Percentiles rank a stretch among this genome's conserved stretches.
Conservation (phyloP, 2,888 invertebrate genomes). For the Leucophenga montana region DNA sequence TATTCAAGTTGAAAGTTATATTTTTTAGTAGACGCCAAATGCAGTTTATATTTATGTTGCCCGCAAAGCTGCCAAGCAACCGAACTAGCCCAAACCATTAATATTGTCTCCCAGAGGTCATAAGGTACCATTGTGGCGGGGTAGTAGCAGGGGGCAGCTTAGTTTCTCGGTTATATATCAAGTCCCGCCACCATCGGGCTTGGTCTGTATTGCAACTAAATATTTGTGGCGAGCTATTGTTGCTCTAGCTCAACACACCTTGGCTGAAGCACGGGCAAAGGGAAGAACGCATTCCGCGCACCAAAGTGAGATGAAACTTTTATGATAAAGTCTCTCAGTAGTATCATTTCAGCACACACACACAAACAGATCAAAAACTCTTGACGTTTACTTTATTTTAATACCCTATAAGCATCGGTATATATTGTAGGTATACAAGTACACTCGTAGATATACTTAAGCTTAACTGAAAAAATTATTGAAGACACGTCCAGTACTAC, state of each 20-base stretch:
- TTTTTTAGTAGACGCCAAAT: constrained; percentile 10
- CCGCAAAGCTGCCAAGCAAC: background rate
- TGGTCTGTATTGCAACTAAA: too few species aligned
- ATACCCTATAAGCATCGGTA: too few species aligned
- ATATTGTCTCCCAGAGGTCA: constrained; percentile 26
- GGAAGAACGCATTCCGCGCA: background rate
- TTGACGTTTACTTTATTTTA: constrained; percentile 9
- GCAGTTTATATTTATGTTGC: constrained; percentile 9
- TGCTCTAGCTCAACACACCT: too few species aligned
- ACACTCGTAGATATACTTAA: too few species aligned
- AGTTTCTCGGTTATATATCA: too few species aligned
- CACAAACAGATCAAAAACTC: constrained; percentile 2
- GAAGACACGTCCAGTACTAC: too few species aligned
- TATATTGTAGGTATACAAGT: too few species aligned
- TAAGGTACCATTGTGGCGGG: background rate
- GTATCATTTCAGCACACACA: background rate
- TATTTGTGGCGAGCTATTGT: too few species aligned
- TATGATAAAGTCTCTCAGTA: constrained; percentile 15
- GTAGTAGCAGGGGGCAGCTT: background rate
- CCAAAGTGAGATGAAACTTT: constrained; percentile 20
- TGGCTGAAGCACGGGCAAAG: too few species aligned
- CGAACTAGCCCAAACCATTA: constrained; percentile 12
- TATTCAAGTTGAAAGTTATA: background rate
- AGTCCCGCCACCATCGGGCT: too few species aligned
- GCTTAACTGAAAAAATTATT: too few species aligned